Base-by-base conservation (phyloP, 2,888 invertebrate species). In the Perdita meconis region DNA sequence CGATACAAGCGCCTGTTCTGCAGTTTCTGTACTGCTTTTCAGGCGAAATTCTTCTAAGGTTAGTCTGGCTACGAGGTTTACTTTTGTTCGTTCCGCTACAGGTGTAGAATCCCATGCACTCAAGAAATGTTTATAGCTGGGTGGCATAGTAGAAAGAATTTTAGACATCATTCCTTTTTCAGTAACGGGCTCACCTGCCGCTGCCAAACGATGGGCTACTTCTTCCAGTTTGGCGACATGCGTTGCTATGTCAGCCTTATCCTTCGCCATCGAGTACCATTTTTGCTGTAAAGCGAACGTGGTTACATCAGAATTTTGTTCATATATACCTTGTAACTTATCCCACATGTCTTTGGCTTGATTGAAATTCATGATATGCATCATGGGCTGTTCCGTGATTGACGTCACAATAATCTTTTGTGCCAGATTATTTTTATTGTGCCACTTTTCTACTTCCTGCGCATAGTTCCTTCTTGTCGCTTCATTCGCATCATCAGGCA, bases 101-200 rank as follows among this genome's bases (percentile, higher is more conserved):
- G 53, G 8, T 1, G 64, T 64, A 1, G 64, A 51, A 6, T 53
- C 53, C 53, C 53, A 64, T 1, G 53, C 64, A 51, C 64, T 64
- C 6, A 24, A 8, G 26, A 64, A 64, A 12, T n/a, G 5, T 1
- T 24, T n/a, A 40, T 64, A 64, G 4, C 38, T 64, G 0, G 19
- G 6, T 10, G 64, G 51, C 12, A 64, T n/a, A 1, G 40, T 51
- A 2, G 38, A 12, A 8, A 64, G 22, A 10, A 64, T 47, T 53
- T 51, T 64, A n/a, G 47, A 16, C 0, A 47, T 61, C 6, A 61
- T 24, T 44, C 34, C 47, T 10, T 16, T 34, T 12, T 44, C 47
- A 0, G 61, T 16, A 12, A 61, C 19, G 16, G 5, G 2, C n/a
- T 47, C 34, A 24, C 50, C 47, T n/a, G 19, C 10, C 34, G 19